These are phyloP conservation scores for Oikopleura albicans DNA, from an alignment of 23 tunicate species.

Conservation along the genomic window DNA sequence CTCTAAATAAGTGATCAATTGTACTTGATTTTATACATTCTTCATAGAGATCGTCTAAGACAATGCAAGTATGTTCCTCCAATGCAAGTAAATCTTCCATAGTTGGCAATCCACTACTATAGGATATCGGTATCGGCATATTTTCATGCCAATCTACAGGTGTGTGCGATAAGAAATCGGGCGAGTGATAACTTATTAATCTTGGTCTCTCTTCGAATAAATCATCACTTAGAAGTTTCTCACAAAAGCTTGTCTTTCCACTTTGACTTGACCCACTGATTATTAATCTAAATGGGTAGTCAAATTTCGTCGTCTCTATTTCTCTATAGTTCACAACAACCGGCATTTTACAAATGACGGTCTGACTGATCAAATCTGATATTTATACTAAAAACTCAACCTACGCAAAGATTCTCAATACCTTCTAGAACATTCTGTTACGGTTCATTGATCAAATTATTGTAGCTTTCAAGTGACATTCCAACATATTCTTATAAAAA, in stretches of 20 bases:
- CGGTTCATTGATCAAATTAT: no score
- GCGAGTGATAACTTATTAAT: background rate
- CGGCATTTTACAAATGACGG: no score
- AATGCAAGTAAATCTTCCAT: background rate
- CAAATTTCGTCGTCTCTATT: no score
- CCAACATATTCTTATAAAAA: no score
- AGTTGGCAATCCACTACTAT: background rate
- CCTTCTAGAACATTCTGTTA: no score
- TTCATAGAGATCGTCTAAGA: background rate
- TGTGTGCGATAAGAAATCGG: background rate
- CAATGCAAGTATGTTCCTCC: background rate
- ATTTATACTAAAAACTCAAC: no score
- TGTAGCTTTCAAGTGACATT: no score
- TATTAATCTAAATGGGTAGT: background rate
- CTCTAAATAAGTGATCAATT: background rate
- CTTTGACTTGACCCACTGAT: background rate
- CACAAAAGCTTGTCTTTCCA: background rate
- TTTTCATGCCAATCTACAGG: conserved; percentile 3
- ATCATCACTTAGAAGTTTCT: background rate
- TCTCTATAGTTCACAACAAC: no score
- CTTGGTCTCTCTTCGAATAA: background rate
- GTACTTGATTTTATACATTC: background rate
- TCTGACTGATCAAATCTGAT: no score
- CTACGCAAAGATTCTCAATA: no score
- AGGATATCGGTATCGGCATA: background rate